Conservation (phyloP, 1,140 invertebrate species). For the Pachypeltis micranthus region DNA sequence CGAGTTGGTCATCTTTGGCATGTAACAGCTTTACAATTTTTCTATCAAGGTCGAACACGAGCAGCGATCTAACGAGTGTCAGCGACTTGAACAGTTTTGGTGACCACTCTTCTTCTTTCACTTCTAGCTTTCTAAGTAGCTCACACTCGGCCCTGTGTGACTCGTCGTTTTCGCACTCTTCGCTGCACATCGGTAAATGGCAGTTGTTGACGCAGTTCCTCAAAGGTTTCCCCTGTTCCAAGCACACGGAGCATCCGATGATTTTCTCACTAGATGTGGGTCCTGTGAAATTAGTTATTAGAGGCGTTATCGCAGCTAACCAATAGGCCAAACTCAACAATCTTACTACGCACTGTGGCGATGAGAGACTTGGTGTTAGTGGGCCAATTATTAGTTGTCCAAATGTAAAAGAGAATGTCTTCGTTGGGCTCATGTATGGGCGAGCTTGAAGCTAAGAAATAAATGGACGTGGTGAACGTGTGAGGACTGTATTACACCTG, state of each 20-base stretch:
- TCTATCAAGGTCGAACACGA: background rate
- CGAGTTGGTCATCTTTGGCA: background rate
- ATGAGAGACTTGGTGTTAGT: too few relatives aligned
- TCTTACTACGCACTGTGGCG: too few relatives aligned
- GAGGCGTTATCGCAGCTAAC: background rate
- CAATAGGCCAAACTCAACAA: background rate
- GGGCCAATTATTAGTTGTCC: too few relatives aligned
- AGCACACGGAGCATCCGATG: constrained; percentile 44
- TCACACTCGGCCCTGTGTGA: constrained; percentile 46
- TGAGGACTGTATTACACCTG: too few relatives aligned
- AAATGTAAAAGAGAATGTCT: background rate
- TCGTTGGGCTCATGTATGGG: background rate
- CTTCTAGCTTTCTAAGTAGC: constrained; percentile 38
- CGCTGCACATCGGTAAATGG: constrained; percentile 45
- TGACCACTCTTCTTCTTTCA: constrained; percentile 37
- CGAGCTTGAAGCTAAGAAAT: too few relatives aligned
- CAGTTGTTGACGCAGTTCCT: constrained; percentile 41
- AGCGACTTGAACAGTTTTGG: background rate
- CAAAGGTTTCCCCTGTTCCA: constrained; percentile 35
- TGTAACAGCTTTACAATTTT: background rate
- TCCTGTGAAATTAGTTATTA: constrained; percentile 2
- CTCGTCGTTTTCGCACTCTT: constrained; percentile 40
- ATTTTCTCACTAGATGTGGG: constrained; percentile 40
- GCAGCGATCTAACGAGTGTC: background rate
- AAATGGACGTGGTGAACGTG: too few relatives aligned